A percentile compares a stretch with the other conserved stretches of the same genome.
Evolutionary conservation across 1,140 invertebrate species (phyloP).

Genomic region (Pogonognathellus flavescens): DNA sequence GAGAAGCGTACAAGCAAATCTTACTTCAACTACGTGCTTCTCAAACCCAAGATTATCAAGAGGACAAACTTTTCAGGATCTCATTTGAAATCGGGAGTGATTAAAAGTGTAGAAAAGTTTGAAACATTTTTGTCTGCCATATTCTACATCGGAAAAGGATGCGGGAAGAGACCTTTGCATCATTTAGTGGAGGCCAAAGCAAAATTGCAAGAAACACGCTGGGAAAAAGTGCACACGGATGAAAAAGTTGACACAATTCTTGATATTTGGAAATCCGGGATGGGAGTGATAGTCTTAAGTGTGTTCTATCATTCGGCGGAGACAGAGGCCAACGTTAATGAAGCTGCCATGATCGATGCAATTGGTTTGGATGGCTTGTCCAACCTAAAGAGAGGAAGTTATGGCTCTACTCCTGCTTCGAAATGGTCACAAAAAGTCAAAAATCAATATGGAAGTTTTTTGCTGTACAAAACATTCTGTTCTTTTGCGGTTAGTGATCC

Average conservation of each 20-base stretch:
- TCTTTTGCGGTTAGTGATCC: slow-evolving; percentile 60
- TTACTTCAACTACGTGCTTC: slow-evolving; percentile 64
- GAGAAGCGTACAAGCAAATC: slow-evolving; percentile 59
- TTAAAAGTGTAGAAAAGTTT: slow-evolving; percentile 63
- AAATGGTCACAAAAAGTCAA: slow-evolving; percentile 62
- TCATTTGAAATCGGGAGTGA: slow-evolving; percentile 62
- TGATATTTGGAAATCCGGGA: slow-evolving; percentile 63
- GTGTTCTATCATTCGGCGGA: slow-evolving; percentile 63
- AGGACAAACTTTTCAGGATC: slow-evolving; percentile 65
- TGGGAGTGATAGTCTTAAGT: slow-evolving; percentile 57
- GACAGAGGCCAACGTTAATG: slow-evolving; percentile 64
- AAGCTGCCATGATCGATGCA: slow-evolving; percentile 66
- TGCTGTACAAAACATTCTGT: slow-evolving; percentile 60
- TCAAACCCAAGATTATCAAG: slow-evolving; percentile 65
- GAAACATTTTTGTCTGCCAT: slow-evolving; percentile 62
- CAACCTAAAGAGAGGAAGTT: slow-evolving; percentile 65
- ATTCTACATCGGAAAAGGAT: slow-evolving; percentile 66
- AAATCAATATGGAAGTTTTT: slow-evolving; percentile 64
- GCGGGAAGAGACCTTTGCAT: slow-evolving; percentile 61
- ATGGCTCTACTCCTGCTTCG: slow-evolving; percentile 27
- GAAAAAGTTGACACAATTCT: slow-evolving; percentile 63
- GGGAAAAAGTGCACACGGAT: not conserved
- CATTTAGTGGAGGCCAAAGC: slow-evolving; percentile 65
- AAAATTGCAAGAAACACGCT: not conserved
- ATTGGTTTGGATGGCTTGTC: slow-evolving; percentile 60